Conservation (phyloP, 2,113 vertebrate species). For the Callospermophilus lateralis region DNA sequence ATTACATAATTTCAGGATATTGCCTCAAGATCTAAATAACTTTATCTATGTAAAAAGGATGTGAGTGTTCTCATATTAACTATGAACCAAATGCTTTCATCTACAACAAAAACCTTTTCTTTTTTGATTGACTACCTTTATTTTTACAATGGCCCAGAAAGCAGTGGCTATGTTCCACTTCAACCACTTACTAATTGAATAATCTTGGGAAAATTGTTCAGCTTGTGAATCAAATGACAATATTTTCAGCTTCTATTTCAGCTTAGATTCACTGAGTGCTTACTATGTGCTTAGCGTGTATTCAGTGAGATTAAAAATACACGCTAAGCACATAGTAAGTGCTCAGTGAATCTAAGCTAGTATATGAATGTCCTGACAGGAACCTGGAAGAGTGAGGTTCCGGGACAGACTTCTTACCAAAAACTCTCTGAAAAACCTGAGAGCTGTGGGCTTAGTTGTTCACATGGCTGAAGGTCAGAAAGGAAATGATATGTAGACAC, state of each 20-base stretch:
- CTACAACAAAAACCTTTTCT: background rate
- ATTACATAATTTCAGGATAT: constrained; percentile 19
- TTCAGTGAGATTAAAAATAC: background rate
- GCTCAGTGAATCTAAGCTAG: background rate
- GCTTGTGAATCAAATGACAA: background rate
- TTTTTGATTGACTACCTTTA: background rate
- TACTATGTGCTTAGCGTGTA: too few relatives aligned
- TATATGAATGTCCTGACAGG: background rate
- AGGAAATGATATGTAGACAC: background rate
- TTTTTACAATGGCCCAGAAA: background rate
- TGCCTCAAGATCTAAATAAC: constrained; percentile 36
- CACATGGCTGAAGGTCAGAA: background rate
- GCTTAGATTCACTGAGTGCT: too few relatives aligned
- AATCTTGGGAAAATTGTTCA: background rate
- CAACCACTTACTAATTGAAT: background rate
- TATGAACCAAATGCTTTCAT: background rate
- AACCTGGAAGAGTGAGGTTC: background rate
- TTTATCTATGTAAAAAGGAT: background rate
- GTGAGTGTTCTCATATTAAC: background rate
- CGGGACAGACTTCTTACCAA: background rate
- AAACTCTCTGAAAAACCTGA: background rate
- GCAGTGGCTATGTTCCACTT: background rate
- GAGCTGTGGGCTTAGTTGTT: background rate
- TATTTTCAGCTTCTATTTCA: background rate
- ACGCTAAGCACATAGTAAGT: background rate